Conservation (phyloP, 2,888 invertebrate genomes). For the Incurvaria masculella region DNA sequence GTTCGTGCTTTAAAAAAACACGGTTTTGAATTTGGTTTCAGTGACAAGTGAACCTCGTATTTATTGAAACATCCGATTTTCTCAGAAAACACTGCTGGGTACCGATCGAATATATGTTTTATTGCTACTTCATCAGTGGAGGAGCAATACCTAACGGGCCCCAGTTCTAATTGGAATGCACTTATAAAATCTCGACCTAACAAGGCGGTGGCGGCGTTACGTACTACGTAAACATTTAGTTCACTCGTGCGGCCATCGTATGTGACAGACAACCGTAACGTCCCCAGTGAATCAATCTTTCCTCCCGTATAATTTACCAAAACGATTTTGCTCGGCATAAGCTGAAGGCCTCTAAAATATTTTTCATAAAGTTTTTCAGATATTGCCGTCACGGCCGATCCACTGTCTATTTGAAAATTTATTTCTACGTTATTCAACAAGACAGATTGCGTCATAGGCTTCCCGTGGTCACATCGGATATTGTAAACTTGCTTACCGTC, state of each 20-base stretch:
- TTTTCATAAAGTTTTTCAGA: constrained; percentile 8
- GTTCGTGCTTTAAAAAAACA: constrained; percentile 13
- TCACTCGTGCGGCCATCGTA: constrained; percentile 7
- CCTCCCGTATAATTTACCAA: constrained; percentile 12
- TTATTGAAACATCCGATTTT: constrained; percentile 2
- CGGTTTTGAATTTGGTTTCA: not conserved
- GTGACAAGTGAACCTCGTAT: not conserved
- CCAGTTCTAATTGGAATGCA: constrained; percentile 10
- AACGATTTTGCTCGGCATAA: constrained; percentile 7
- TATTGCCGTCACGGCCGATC: constrained; percentile 14
- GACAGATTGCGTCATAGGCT: constrained; percentile 13
- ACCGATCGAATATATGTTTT: not conserved
- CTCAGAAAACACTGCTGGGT: constrained; percentile 1
- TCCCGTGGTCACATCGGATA: constrained; percentile 10
- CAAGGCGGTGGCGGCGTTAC: constrained; percentile 6
- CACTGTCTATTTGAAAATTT: constrained; percentile 15
- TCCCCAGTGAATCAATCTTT: constrained; percentile 9
- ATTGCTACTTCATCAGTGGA: not conserved
- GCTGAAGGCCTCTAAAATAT: constrained; percentile 9
- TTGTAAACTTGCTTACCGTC: constrained; percentile 15
- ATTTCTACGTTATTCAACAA: constrained; percentile 7
- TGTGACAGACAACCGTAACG: constrained; percentile 7
- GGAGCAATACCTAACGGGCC: constrained; percentile 2
- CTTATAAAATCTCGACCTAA: constrained; percentile 10
- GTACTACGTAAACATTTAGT: constrained; percentile 9